Conservation (phyloP, 2,113 vertebrate genomes). For the Thinocorus orbignyianus region DNA sequence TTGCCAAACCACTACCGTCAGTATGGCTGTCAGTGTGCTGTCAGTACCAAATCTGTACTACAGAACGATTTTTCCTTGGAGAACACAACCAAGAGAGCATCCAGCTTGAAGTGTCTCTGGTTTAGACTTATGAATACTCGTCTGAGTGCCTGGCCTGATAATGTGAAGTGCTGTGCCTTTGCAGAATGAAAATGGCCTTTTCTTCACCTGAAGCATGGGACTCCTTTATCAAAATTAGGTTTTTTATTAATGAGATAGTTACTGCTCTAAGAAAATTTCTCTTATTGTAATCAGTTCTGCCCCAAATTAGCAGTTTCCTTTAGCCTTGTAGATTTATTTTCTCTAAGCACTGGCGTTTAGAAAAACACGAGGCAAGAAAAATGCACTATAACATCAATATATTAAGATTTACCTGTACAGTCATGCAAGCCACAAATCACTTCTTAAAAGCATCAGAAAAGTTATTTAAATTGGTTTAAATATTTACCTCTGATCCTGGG, state of each 20-base stretch:
- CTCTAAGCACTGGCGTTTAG: neutral
- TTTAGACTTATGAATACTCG: neutral
- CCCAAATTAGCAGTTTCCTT: neutral
- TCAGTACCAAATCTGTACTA: neutral
- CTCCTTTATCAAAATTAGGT: neutral
- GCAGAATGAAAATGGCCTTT: neutral
- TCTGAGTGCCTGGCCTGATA: neutral
- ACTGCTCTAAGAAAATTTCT: neutral
- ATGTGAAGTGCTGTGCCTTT: neutral
- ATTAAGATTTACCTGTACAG: neutral
- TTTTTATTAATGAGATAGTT: neutral
- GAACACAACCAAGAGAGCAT: neutral
- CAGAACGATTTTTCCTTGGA: neutral
- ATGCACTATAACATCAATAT: neutral
- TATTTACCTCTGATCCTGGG: constrained; percentile 17
- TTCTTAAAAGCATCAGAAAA: neutral
- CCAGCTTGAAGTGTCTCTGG: neutral
- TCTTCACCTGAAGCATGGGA: neutral
- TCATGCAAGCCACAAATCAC: neutral
- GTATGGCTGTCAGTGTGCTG: neutral
- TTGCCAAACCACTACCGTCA: neutral
- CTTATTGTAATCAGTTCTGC: neutral
- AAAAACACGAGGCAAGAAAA: neutral
- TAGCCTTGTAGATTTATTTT: neutral
- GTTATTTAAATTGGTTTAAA: neutral